Percentiles rank a stretch among this genome's conserved stretches.
Conservation (phyloP, 2,797 vertebrate species). For the Danio kyathit region DNA sequence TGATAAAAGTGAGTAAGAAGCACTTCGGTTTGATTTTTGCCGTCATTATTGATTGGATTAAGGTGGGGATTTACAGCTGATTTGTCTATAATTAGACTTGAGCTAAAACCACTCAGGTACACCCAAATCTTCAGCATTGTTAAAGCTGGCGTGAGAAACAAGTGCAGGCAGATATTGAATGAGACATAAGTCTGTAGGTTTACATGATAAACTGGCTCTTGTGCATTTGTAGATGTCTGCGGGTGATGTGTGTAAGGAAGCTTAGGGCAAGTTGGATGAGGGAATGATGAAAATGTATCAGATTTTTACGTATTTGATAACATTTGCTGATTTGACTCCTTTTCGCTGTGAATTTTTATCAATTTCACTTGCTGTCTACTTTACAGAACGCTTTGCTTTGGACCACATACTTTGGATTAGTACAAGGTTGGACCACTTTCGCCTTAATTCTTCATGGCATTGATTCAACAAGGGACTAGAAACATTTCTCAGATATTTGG, state of each 20-base stretch:
- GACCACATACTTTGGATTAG: too few relatives aligned
- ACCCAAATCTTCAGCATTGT: conserved; percentile 12
- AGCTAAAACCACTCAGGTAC: conserved; percentile 10
- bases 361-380: too few relatives aligned
- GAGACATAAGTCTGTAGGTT: not conserved
- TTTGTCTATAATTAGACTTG: conserved; percentile 24
- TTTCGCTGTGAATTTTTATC: not conserved
- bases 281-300: not conserved
- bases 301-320: not conserved
- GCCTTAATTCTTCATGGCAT: too few relatives aligned
- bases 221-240: not conserved
- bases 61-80: not conserved
- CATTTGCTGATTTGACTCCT: not conserved
- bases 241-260: not conserved
- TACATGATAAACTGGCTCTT: not conserved
- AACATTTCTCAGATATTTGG: too few relatives aligned
- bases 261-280: not conserved
- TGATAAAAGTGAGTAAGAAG: not conserved
- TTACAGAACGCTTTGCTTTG: too few relatives aligned
- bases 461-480: too few relatives aligned
- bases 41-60: not conserved
- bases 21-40: not conserved
- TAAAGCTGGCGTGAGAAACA: conserved; percentile 2
- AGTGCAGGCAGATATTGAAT: not conserved
- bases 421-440: too few relatives aligned